Evolutionary conservation across 1,140 invertebrate genomes (phyloP), one percentile per base, ranked within the genome.

Genomic region (Drosophila sechellia): DNA sequence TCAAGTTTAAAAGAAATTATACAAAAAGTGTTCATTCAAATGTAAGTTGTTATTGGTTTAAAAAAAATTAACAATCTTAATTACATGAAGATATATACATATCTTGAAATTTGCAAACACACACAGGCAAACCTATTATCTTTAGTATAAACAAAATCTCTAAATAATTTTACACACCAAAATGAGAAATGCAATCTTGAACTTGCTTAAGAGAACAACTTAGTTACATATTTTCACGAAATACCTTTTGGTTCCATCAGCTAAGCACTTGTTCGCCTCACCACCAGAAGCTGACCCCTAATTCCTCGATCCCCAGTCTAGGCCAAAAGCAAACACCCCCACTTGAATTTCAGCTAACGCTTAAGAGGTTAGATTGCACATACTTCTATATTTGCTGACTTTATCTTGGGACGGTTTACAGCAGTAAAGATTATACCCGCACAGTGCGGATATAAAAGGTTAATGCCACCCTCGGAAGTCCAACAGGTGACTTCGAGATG

Each of bases 401-500:
- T 74, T 79, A 83, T 81, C 79, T 49, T 10, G 3, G 0, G 2
- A 35, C 4, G 55, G 57, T 83, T 77, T 81, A 78, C 53, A 83
- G 10, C 45, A 22, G 31, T 35, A 64, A 73, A 53, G 37, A 31
- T 31, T 31, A 31, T 31, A 31, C 6, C 57, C 34, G 25, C 53
- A 43, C 27, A 13, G 15, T 3, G 15, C 12, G 31, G 2, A 59
- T 86, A 86, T 87, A 87, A 56, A 86, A 48, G 1, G 15, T 11
- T 13, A 42, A 40, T 10, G 5, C 12, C 35, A 25, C 6, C 8
- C 13, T 13, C 17, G n/a, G 35, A 39, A 43, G 5, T 11, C 13
- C 22, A 50, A 61, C 81, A 89, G 79, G 79, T 48, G 31, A n/a
- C 13, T 43, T 37, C 15, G 73, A 68, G 10, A 91, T 90, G 87